Base-by-base conservation (phyloP, 64 coral and sea anemone genomes). In the Astreopora myriophthalma region DNA sequence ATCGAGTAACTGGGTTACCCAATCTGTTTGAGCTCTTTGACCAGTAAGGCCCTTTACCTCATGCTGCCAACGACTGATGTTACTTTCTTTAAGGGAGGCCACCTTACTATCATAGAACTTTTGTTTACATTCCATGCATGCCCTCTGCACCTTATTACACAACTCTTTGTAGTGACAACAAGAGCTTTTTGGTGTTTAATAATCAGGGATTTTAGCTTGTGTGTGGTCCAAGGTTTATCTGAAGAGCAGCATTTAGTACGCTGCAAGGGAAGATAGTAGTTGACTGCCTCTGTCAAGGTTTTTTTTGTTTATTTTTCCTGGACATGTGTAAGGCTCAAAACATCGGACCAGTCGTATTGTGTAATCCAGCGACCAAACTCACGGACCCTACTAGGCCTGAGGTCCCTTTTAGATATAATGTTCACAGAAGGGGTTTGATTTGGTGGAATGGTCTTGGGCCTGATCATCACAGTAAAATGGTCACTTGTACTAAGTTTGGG, bases 41-140 rank as follows among this genome's bases (percentile, higher is more conserved):
- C 75, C 76, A 17, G 76, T 37, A 27, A 91, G 36, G 36, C 76
- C 88, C 42, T 91, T 91, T 58, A 91, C 40, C 88, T 90, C 75
- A 42, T 40, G 55, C 75, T 60, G 80, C 88, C 88, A 90, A 23
- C 60, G 88, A 23, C 23, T 65, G 32, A 90, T 55, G 60, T 90
- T 80, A 69, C 46, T 44, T 31, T 90, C 88, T 80, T 80, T 90
- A 48, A 80, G 74, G 42, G 74, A 29, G 57, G 88, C 22, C 29
- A 90, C 75, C 88, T 89, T 89, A 23, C 55, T 90, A 57, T 69
- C 34, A 79, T 79, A 80, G 40, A 62, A 80, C 19, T 81, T 81
- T 57, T 57, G 86, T 61, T 88, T 88, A 34, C 86, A 75, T 30
- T 61, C 52, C 31, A 58, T 76, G 61, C 32, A 88, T 88, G 8